Base-by-base conservation (phyloP, 2,888 invertebrate species). In the Conus canariensis region DNA sequence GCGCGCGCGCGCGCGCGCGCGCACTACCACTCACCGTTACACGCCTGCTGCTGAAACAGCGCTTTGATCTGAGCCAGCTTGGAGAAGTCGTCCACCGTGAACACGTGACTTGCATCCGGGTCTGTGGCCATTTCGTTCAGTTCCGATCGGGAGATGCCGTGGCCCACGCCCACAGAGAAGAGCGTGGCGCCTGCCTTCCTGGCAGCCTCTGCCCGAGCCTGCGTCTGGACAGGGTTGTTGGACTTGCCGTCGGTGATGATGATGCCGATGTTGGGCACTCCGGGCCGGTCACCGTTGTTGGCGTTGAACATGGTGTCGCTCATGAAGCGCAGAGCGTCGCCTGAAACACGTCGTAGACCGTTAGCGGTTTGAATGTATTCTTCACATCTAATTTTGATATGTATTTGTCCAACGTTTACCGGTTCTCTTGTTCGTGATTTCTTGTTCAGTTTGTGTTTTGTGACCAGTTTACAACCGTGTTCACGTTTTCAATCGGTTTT, bases 41-140 rank as follows among this genome's bases (percentile, higher is more conserved):
- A 85, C 1, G 94, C 92, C 86, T 92, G 91, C 86, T 90, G 91
- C 90, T 93, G 93, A 89, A 94, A 93, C 3, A 90, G 89, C 9
- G 93, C 93, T 83, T 93, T 93, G 77, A 94, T 94, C 86, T 93
- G 92, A 22, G 88, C 60, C 25, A 95, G 92, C 87, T 94, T 92
- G 89, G 90, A 93, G 91, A 95, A 95, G 91, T 93, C 93, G 3
- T 90, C 85, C 25, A 94, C 94, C 3, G 93, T 93, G 83, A 94
- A 93, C 7, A 95, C 94, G 90, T 95, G 94, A 0, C 92, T 91
- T 74, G 88, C 92, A 74, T 94, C 94, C 4, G 95, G 95, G 90
- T 94, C 93, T 1, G 93, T 93, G 45, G 95, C 94, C 45, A 95
- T 94, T 6, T 92, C 93, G 83, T 94, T 94, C 87, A 95, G 90